Evolutionary conservation across 2,113 vertebrate genomes (phyloP).

Genomic region (Arvicanthis niloticus): DNA sequence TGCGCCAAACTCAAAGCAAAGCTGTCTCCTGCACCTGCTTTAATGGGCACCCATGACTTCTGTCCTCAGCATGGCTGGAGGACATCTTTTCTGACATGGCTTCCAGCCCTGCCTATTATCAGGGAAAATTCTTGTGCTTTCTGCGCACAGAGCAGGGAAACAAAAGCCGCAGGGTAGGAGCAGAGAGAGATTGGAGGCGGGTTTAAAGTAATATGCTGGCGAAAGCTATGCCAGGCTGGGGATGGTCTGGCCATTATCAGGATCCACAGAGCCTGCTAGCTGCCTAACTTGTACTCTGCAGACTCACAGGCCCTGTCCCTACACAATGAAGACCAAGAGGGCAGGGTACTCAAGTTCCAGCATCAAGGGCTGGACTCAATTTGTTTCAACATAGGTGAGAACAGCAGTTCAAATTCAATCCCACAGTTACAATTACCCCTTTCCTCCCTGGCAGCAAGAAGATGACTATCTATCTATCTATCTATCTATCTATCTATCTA

Average conservation of each 20-base stretch:
- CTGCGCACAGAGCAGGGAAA: neutral
- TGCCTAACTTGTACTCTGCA: fast-evolving
- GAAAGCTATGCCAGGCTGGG: constrained; percentile 22
- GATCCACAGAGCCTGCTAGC: neutral
- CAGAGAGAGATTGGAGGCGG: constrained; percentile 39
- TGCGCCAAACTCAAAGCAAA: neutral
- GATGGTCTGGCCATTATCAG: neutral
- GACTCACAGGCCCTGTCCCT: fast-evolving
- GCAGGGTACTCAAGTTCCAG: constrained; percentile 16
- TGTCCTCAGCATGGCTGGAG: constrained; percentile 59
- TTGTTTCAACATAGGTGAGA: constrained; percentile 66
- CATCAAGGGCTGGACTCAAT: neutral
- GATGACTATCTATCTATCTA: neutral
- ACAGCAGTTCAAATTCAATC: neutral
- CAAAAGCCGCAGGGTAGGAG: constrained; percentile 74
- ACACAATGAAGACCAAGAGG: neutral
- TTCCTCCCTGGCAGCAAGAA: neutral
- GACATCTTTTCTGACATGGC: constrained; percentile 78
- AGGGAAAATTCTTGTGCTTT: constrained; percentile 77
- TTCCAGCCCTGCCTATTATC: constrained; percentile 78
- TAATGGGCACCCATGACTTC: constrained; percentile 66
- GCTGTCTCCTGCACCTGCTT: constrained; percentile 15
- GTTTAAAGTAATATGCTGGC: constrained; percentile 62
- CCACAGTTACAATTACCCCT: constrained; percentile 51
- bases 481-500: neutral